phyloP scores from a whole-genome alignment of 2,113 vertebrate species.

The Maccullochella peelii region DNA sequence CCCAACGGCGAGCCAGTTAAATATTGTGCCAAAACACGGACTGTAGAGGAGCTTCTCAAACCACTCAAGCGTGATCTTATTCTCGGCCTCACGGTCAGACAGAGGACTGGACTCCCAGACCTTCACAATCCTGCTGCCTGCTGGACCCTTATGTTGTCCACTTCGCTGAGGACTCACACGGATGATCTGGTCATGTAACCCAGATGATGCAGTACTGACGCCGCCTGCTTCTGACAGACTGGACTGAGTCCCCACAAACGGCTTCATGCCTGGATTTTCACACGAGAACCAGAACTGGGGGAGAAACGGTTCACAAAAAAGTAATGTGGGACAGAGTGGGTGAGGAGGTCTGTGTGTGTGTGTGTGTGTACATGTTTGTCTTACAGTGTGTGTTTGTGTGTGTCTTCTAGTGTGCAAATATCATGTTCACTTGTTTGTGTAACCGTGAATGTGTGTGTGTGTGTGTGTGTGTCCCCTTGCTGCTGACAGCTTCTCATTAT shows the following conservation, averaged over 20 bases:
- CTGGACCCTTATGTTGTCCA: not conserved
- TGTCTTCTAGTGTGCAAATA: not conserved
- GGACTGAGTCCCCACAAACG: not conserved
- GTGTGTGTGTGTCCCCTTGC: conserved; percentile 20
- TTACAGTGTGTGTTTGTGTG: not conserved
- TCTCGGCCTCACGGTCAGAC: not conserved
- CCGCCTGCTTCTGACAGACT: not conserved
- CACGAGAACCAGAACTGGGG: not conserved
- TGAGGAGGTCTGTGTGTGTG: no score
- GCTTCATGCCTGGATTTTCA: not conserved
- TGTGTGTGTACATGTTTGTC: not conserved
- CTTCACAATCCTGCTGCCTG: not conserved
- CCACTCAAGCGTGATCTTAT: no score
- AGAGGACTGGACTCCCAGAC: not conserved
- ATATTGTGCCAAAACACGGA: no score
- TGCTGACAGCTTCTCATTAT: conserved; percentile 65
- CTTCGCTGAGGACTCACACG: not conserved
- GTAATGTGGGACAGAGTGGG: no score
- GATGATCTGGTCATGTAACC: not conserved
- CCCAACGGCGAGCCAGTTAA: no score
- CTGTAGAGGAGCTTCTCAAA: not conserved
- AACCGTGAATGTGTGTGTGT: not conserved
- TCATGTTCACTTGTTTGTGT: conserved; percentile 16
- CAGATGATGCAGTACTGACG: not conserved
- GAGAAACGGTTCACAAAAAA: no score